Evolutionary conservation across 1,140 invertebrate species (phyloP), one percentile per base, ranked within the genome.

Genomic region (Atta texana): DNA sequence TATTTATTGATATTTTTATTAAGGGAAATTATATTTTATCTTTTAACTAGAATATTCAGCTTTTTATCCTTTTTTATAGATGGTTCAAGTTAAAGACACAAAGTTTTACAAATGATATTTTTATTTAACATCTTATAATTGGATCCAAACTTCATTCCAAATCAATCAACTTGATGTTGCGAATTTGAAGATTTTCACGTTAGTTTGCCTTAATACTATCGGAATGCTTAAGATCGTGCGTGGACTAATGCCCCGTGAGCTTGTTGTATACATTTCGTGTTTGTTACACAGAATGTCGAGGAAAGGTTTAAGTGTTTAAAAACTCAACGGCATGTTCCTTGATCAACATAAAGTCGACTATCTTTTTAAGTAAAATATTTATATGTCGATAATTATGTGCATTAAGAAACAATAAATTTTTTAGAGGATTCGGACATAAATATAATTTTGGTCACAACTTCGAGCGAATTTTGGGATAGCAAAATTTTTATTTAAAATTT

Each of bases 81-180:
- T 34, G 55, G 55, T 39, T 61, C 51, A 57, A 75, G 31, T 57
- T 34, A 59, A 59, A 76, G 6, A 24, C n/a, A 61, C 34, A 61
- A 39, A 44, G 34, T 76, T 76, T 59, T 61, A 76, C 10, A 76
- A 76, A 39, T 61, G n/a, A 76, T 76, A 44, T 44, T 34, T 76
- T 76, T 76, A 76, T 76, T 76, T 34, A n/a, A 39, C 14, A 59
- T 76, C 8, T 76, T 76, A 76, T 76, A 59, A 59, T 59, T 24
- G 53, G 16, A 76, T 76, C 7, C n/a, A 61, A 61, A 39, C 61
- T 44, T 61, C 8, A 61, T 0, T 44, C 14, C 34, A 61, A 44
- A 24, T 61, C n/a, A 59, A 75, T 75, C 34, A 34, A 75, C 12
- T 75, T 14, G 34, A 44, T 39, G 18, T 74, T 57, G 51, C 51